Base-by-base conservation (phyloP, 2,888 invertebrate species). In the Lithosia quadra region DNA sequence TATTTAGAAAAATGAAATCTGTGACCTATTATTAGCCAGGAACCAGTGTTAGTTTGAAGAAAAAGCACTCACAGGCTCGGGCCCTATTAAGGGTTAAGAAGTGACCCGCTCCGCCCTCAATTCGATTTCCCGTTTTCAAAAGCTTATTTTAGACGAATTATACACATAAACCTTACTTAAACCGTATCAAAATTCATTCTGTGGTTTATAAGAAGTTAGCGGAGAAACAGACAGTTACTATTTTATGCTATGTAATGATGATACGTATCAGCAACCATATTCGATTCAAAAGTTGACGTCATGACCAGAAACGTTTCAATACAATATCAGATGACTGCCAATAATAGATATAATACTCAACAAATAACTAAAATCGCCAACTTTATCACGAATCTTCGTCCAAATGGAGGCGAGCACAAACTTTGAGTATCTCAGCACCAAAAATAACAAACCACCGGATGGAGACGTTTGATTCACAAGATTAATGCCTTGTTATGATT, bases 401-500 rank as follows among this genome's bases (percentile, higher is more conserved):
- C 49, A 62, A 39, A 57, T 33, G 53, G 34, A 49, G 70, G 65
- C 67, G 69, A 73, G 8, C 22, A 67, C 69, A 63, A 75, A 71
- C 67, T 72, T 81, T 81, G 73, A 74, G 73, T 69, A 78, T 59
- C 76, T 59, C 58, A 59, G 67, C 58, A 63, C 76, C 68, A 72
- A 75, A 77, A 82, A 82, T 73, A 77, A 76, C 74, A 76, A 76
- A 76, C 69, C 67, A 60, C 69, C 72, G 76, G 74, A 80, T 77
- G 76, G 73, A 79, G 77, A 67, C 79, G 78, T 86, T 83, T 80
- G 78, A 80, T 80, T 75, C 78, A 73, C 49, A 79, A 82, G 85
- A 87, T 86, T 75, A 83, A 84, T 76, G 78, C 53, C 64, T 63
- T 66, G 24, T 57, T 74, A 80, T 84, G 83, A 85, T 85, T 86